Conservation (phyloP, 2,113 vertebrate species). For the Syngnathoides biaculeatus region DNA sequence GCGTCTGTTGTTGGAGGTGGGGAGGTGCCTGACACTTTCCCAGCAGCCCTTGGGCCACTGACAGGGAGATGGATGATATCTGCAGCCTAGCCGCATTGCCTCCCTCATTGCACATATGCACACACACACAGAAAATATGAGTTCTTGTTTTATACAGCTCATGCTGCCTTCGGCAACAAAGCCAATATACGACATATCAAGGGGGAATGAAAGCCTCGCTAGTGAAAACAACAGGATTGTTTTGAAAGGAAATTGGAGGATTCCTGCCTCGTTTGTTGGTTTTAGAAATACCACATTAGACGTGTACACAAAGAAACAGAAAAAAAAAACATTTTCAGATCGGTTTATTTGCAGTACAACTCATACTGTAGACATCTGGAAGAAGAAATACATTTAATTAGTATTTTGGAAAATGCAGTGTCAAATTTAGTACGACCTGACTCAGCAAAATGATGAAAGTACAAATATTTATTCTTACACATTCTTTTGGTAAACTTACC, state of each 20-base stretch:
- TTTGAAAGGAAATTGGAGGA: constrained; percentile 38
- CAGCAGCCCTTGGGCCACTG: constrained; percentile 85
- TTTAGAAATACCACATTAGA: constrained; percentile 20
- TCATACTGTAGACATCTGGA: not conserved
- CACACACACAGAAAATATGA: constrained; percentile 23
- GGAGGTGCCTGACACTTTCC: constrained; percentile 85
- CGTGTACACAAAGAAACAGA: constrained; percentile 45
- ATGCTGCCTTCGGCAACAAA: constrained; percentile 56
- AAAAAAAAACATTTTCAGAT: constrained; percentile 43
- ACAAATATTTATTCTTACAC: not conserved
- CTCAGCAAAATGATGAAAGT: not conserved
- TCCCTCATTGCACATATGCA: constrained; percentile 14
- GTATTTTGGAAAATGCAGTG: not conserved
- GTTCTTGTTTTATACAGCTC: constrained; percentile 48
- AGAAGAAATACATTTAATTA: not conserved
- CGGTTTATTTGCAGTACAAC: constrained; percentile 18
- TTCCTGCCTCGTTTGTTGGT: constrained; percentile 36
- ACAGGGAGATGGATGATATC: constrained; percentile 96
- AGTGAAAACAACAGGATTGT: constrained; percentile 47
- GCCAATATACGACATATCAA: constrained; percentile 50
- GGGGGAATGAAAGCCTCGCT: constrained; percentile 52
- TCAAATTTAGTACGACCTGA: not conserved
- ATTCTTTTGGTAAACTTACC: not conserved
- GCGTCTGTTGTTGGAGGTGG: constrained; percentile 79
- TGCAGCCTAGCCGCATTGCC: constrained; percentile 74